Percentiles rank a stretch among this genome's conserved stretches.
phyloP scores from a whole-genome alignment of 2,888 invertebrate genomes.

The Octodonta nipae region DNA sequence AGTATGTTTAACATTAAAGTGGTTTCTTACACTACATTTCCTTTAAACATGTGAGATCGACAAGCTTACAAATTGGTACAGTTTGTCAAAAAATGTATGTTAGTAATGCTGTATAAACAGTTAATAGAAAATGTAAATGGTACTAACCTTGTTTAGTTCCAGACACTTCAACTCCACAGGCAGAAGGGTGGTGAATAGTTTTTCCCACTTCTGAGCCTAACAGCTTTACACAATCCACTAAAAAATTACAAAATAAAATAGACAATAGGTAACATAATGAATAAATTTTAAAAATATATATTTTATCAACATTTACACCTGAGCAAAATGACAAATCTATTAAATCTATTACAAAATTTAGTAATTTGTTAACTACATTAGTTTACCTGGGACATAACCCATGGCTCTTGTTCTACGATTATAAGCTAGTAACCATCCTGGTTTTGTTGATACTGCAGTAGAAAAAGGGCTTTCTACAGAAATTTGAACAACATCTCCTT shows the following conservation, averaged over 20 bases:
- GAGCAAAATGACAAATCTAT: no score
- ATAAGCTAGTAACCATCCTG: constrained; percentile 34
- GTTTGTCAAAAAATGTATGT: no score
- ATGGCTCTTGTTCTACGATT: constrained; percentile 32
- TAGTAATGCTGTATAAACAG: no score
- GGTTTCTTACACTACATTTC: no score
- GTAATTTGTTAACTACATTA: constrained; percentile 1
- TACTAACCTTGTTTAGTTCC: constrained; percentile 13
- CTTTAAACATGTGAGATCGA: no score
- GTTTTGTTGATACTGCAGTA: constrained; percentile 23
- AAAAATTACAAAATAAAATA: constrained; percentile 9
- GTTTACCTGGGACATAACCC: constrained; percentile 35
- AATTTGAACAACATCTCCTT: constrained; percentile 36
- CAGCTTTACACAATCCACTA: constrained; percentile 32
- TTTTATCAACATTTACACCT: no score
- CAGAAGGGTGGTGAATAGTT: constrained; percentile 34
- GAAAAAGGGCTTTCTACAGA: constrained; percentile 27
- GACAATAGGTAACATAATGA: constrained; percentile 1
- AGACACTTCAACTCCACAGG: constrained; percentile 28
- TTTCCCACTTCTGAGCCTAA: constrained; percentile 32
- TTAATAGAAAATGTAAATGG: no score
- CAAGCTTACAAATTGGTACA: no score
- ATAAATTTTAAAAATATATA: no score
- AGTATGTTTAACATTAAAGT: no score
- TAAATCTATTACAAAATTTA: constrained; percentile 6